Base-by-base conservation (phyloP, 2,888 invertebrate genomes). In the Cordilura impudica region DNA sequence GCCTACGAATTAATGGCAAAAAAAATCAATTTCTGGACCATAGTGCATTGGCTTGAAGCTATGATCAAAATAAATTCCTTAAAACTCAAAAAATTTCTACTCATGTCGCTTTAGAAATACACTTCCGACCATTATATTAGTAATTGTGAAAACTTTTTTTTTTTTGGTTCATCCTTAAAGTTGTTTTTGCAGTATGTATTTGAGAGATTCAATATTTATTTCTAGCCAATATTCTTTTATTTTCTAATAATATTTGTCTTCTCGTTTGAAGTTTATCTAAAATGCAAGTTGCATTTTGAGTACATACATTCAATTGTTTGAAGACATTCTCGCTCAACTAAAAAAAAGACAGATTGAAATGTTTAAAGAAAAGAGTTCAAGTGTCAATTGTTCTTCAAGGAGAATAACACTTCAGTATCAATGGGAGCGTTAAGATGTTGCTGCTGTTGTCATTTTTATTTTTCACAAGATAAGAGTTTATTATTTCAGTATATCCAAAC, bases 321-420 rank as follows among this genome's bases (percentile, higher is more conserved):
- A 53, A 61, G 12, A n/a, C 53, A 39, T 31, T 29, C 19, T 56
- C 23, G 12, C 21, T 6, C 19, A 10, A 3, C 21, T 8, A 60
- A 61, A 7, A 53, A 73, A 31, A 21, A 31, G 4, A 29, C 7
- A 3, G 14, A 61, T 18, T 8, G 26, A 72, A 66, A 61, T 47
- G 29, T 3, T 63, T 45, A 29, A 77, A 77, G 60, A 61, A 77
- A 61, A 18, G 29, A 67, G 61, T 61, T 77, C 54, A 72, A 77
- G 71, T 77, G 72, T 51, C 66, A 77, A 77, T 77, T 77, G 72
- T 77, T 72, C 39, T 54, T 60, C 39, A 63, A 69, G 67, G 56
- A 61, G 47, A 54, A 45, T 14, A 19, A 54, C 49, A 49, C 75
- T 75, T 63, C 19, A 69, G 39, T 39, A 58, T 60, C 73, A 60